Evolutionary conservation across 2,888 invertebrate genomes (phyloP).

Genomic region (Tenodera sinensis): DNA sequence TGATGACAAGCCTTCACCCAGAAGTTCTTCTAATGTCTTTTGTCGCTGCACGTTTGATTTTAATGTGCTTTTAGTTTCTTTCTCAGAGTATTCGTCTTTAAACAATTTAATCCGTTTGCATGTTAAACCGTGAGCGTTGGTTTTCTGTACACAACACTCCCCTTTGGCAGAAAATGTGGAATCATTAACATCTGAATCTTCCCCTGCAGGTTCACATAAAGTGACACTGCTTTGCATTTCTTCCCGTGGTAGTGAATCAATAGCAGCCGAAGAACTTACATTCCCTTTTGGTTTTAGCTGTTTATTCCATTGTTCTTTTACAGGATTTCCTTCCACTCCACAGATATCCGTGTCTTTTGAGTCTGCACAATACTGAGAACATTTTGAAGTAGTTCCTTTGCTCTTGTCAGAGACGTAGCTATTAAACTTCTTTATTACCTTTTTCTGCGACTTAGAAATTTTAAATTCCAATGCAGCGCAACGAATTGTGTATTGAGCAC

Average conservation of each 20-base stretch:
- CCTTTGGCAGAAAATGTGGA: neutral
- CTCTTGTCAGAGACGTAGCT: neutral
- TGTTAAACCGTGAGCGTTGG: constrained; percentile 14
- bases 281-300: no score
- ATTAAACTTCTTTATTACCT: constrained; percentile 65
- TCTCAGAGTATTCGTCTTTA: constrained; percentile 50
- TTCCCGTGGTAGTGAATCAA: neutral
- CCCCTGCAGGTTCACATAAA: no score
- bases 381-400: neutral
- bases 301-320: neutral
- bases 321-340: neutral
- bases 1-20: constrained; percentile 58
- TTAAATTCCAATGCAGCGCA: constrained; percentile 77
- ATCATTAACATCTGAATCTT: neutral
- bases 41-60: constrained; percentile 40
- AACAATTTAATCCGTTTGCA: constrained; percentile 69
- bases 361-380: neutral
- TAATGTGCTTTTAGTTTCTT: constrained; percentile 36
- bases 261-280: neutral
- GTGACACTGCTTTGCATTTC: neutral
- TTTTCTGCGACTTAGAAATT: constrained; percentile 87
- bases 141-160: neutral
- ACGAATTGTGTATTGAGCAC: constrained; percentile 94
- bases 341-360: neutral
- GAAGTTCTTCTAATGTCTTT: constrained; percentile 71